Evolutionary conservation across 2,113 vertebrate genomes (phyloP), one percentile per base, ranked within the genome.

Genomic region (Crotalus viridis): DNA sequence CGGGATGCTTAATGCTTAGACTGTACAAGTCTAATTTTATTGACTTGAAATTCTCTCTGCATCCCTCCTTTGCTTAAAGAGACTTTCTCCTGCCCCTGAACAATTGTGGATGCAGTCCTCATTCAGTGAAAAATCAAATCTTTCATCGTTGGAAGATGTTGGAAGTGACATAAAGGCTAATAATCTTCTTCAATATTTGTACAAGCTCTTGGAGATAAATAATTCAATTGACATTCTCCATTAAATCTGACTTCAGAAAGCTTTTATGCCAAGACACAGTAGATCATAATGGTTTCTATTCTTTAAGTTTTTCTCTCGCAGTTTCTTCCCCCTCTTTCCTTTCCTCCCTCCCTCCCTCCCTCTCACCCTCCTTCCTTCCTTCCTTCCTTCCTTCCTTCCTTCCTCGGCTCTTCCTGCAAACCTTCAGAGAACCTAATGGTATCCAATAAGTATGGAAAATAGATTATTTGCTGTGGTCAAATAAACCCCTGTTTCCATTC

Each of bases 141-240:
- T 61, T 46, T 19, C 39, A 1, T 92, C 52, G 2, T 89, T 57
- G 21, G 39, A 57, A 89, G 88, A 89, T 57, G 64, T 89, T 28
- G 74, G 51, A 85, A 69, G 26, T 28, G 28, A 54, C 64, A 5
- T n/a, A 55, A 85, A 59, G n/a, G n/a, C 39, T 85, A 59, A 92
- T 51, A 26, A 64, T 86, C 1, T 81, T 48, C 52, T 46, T 69
- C 28, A 24, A 85, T 90, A 39, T 93, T 93, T 89, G 88, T 56
- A 43, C 48, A 54, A 39, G 51, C 59, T 86, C 86, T 86, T 90
- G 59, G 52, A 74, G 74, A 93, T 90, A 89, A 93, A 90, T 93
- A 90, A 93, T 90, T 86, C 59, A 90, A 90, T 61, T 61, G 88
- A 86, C 88, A 52, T 52, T 17, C 57, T 86, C 92, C 74, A 61